Conservation (phyloP, 2,113 vertebrate genomes). For the Rafetus swinhoei region DNA sequence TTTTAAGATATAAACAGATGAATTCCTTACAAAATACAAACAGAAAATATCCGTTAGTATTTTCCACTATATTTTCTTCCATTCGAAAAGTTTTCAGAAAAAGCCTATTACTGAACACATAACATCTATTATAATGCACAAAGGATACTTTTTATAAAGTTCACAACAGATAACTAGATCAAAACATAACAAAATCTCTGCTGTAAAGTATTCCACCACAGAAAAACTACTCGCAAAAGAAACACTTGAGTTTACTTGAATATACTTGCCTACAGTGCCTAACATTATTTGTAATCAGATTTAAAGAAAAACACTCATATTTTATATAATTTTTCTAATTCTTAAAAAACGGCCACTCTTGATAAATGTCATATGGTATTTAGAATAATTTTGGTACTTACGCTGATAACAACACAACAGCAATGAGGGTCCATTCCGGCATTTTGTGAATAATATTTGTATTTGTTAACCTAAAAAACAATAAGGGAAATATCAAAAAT, state of each 20-base stretch:
- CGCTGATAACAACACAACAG: conserved; percentile 81
- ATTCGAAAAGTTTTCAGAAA: neutral
- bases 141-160: neutral
- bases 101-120: neutral
- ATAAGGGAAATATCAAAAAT: neutral
- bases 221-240: neutral
- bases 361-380: neutral
- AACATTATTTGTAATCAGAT: neutral
- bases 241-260: neutral
- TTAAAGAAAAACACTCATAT: neutral
- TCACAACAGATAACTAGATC: neutral
- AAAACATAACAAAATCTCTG: neutral
- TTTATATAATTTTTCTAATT: neutral
- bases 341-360: neutral
- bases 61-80: neutral
- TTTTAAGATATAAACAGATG: neutral
- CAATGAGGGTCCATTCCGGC: conserved; percentile 84
- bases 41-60: neutral
- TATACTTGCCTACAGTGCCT: neutral
- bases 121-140: neutral
- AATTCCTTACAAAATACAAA: neutral
- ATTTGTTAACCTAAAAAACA: conserved; percentile 83
- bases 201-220: neutral
- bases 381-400: conserved; percentile 74
- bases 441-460: conserved; percentile 84